Evolutionary conservation across 2,888 invertebrate species (phyloP).

Genomic region (Eupithecia centaureata): DNA sequence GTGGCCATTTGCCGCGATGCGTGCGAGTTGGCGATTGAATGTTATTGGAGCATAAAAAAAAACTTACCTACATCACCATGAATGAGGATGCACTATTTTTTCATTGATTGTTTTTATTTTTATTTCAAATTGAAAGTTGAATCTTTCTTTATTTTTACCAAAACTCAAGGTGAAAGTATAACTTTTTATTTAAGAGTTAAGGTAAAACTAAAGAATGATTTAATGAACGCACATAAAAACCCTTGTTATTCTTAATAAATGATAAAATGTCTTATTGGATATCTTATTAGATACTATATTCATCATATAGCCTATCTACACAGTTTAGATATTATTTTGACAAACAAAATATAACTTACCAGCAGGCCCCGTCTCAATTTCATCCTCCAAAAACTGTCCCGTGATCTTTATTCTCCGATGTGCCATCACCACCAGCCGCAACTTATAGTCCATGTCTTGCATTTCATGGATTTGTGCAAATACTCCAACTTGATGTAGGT

Average conservation of each 20-base stretch:
- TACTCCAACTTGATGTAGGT: constrained; percentile 95
- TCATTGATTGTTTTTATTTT: neutral
- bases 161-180: too few relatives aligned
- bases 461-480: constrained; percentile 99
- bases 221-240: too few relatives aligned
- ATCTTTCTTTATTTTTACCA: too few relatives aligned
- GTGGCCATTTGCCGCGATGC: neutral
- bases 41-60: neutral
- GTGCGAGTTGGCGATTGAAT: neutral
- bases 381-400: constrained; percentile 90
- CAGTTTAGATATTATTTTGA: neutral
- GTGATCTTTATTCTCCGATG: constrained; percentile 94
- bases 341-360: constrained; percentile 53
- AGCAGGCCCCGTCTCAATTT: constrained; percentile 85
- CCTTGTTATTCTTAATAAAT: too few relatives aligned
- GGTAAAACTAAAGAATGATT: too few relatives aligned
- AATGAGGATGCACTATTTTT: neutral
- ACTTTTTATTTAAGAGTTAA: too few relatives aligned
- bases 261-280: too few relatives aligned
- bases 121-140: neutral
- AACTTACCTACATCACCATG: neutral
- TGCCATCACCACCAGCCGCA: constrained; percentile 97
- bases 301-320: too few relatives aligned
- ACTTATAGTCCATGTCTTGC: constrained; percentile 95
- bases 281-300: too few relatives aligned